Evolutionary conservation across 1,140 invertebrate species (phyloP).

Genomic region (Acromyrmex charruanus): DNA sequence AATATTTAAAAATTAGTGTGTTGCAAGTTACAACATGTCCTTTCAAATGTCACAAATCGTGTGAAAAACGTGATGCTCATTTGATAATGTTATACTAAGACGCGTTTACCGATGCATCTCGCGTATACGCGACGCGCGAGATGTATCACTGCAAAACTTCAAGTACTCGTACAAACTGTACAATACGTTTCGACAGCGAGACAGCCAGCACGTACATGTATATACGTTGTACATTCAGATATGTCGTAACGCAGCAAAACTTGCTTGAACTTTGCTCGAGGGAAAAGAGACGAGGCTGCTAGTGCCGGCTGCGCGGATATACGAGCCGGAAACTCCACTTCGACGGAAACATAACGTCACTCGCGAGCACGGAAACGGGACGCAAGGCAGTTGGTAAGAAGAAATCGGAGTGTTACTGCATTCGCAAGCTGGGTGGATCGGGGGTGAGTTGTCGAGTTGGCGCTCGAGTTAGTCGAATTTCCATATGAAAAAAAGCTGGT

Average conservation of each 20-base stretch:
- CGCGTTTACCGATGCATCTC: not conserved
- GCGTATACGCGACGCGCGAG: constrained; percentile 23
- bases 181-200: constrained; percentile 75
- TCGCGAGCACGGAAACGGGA: constrained; percentile 70
- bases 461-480: constrained; percentile 55
- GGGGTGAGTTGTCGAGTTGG: constrained; percentile 58
- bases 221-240: constrained; percentile 33
- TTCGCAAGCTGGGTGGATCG: constrained; percentile 47
- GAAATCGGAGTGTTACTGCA: constrained; percentile 66
- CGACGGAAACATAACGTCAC: constrained; percentile 76
- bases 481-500: constrained; percentile 37
- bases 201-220: constrained; percentile 38
- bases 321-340: constrained; percentile 73
- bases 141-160: constrained; percentile 77
- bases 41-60: not conserved
- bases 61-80: not conserved
- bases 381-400: constrained; percentile 71
- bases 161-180: constrained; percentile 81
- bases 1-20: no score
- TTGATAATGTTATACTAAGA: not conserved
- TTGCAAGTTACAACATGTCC: no score
- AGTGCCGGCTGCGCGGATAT: constrained; percentile 60
- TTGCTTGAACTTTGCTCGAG: constrained; percentile 70
- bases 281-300: constrained; percentile 54
- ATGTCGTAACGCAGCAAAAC: constrained; percentile 72